Evolutionary conservation across 1,140 invertebrate genomes (phyloP), one percentile per base, ranked within the genome.

Genomic region (Ceratitis capitata): DNA sequence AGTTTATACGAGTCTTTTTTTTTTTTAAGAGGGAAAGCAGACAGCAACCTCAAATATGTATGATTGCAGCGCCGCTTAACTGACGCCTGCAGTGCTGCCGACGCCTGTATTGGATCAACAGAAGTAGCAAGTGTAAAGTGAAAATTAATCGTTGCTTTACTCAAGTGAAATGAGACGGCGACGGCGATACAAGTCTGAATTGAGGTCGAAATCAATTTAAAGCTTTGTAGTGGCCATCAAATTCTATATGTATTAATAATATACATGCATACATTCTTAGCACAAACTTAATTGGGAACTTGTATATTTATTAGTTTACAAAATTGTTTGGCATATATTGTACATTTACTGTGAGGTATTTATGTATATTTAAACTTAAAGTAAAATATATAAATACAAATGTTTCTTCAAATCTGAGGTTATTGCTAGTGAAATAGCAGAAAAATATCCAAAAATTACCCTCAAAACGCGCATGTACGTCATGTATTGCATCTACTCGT

Each of bases 121-220:
- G n/a, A n/a, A 78, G 69, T 39, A 78, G 69, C 69, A 78, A 45
- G 69, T 78, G 69, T 39, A 78, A 78, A 78, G 69, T 78, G 69
- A 78, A 78, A 78, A 78, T 78, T 78, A 47, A 78, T n/a, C 69
- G 69, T 26, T 12, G 69, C 69, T 78, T 69, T 29, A 39, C 23
- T 19, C 39, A 78, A 78, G 69, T 78, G 39, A 47, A 78, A 45
- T 39, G 69, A 78, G 39, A 45, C 35, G 35, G n/a, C 9, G 69
- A 45, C 39, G 42, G 32, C 69, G 12, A 29, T 26, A 45, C n/a
- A 78, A 78, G 39, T 26, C 39, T 45, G 69, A 78, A 78, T 78
- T 78, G 69, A 78, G 69, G 69, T 78, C 69, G 69, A 78, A 78
- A 78, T 45, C 69, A 78, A 78, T 78, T 78, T 78, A 78, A 78